Base-by-base conservation (phyloP, 1,140 invertebrate genomes). In the Heliconius congener region DNA sequence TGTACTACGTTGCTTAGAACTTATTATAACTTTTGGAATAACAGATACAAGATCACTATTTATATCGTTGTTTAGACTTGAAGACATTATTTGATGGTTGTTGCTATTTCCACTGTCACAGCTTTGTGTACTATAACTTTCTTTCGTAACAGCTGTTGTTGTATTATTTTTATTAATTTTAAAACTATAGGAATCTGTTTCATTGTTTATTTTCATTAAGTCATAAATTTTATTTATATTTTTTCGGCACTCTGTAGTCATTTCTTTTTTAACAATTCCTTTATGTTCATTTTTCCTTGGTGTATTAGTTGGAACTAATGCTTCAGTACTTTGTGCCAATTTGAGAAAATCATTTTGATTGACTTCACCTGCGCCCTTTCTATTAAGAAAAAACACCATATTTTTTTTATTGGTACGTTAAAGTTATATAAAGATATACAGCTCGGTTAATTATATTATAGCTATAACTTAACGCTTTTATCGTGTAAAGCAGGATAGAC, bases 171-270 rank as follows among this genome's bases (percentile, higher is more conserved):
- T 66, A 30, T 66, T 30, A 66, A 5, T 13, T 27, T 9, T 66
- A 30, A n/a, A 66, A 66, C 27, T 16, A 30, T 30, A 16, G 1
- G 23, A 2, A n/a, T 66, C 60, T 16, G 13, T 27, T 66, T 66
- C 23, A 66, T 66, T 66, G 1, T 74, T 76, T 18, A 90, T 39
- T 81, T 88, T 91, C 81, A 94, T 91, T 39, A 94, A 85, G 80
- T 87, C 80, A 77, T 93, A 94, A 76, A 94, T 86, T 86, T 93
- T 90, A 74, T 90, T 87, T 55, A 94, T 92, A 80, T 90, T 92
- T 82, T 88, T 89, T 80, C 87, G 88, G 76, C 90, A 93, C 81
- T 93, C 87, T 1, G 88, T 72, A 46, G 87, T 76, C 37, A 82
- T 66, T 1, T 73, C 23, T 78, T 85, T 87, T 82, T 77, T 71